These are phyloP conservation scores for Diadema setosum DNA, from an alignment of 35 echinoderm and acorn worm genomes.

Conservation along the genomic window DNA sequence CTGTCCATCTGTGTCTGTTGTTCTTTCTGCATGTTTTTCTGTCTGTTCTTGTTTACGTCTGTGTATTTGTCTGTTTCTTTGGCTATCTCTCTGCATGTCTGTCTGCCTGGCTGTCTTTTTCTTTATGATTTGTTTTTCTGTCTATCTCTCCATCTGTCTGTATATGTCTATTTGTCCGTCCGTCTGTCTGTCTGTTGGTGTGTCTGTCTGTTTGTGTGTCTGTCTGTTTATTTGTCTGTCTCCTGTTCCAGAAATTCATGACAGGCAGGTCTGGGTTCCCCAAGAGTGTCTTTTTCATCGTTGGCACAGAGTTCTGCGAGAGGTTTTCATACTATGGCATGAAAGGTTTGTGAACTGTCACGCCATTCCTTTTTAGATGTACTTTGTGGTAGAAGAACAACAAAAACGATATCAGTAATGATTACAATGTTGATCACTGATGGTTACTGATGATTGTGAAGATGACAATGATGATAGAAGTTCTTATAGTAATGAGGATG, in stretches of 20 bases:
- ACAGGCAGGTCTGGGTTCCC: constrained; percentile 57
- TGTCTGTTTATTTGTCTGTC: neutral
- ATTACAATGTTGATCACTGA: too few relatives aligned
- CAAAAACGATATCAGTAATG: too few relatives aligned
- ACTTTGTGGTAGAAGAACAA: too few relatives aligned
- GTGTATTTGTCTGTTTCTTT: neutral
- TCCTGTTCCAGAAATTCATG: constrained; percentile 69
- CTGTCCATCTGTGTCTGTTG: too few relatives aligned
- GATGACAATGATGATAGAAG: neutral
- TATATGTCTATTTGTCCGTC: neutral
- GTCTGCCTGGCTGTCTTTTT: neutral
- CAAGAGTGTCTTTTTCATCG: constrained; percentile 80
- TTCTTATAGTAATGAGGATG: neutral
- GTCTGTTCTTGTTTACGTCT: too few relatives aligned
- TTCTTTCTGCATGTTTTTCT: too few relatives aligned
- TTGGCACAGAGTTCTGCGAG: constrained; percentile 96
- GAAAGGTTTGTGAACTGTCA: constrained; percentile 48
- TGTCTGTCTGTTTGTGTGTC: neutral
- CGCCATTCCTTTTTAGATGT: neutral
- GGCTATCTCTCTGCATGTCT: neutral
- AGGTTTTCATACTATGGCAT: constrained; percentile 97
- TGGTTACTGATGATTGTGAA: too few relatives aligned
- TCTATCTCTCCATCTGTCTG: neutral
- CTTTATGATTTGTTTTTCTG: neutral
- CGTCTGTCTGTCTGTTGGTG: neutral